phyloP scores from a whole-genome alignment of 2,888 invertebrate species.

The Palloptera scutellata region DNA sequence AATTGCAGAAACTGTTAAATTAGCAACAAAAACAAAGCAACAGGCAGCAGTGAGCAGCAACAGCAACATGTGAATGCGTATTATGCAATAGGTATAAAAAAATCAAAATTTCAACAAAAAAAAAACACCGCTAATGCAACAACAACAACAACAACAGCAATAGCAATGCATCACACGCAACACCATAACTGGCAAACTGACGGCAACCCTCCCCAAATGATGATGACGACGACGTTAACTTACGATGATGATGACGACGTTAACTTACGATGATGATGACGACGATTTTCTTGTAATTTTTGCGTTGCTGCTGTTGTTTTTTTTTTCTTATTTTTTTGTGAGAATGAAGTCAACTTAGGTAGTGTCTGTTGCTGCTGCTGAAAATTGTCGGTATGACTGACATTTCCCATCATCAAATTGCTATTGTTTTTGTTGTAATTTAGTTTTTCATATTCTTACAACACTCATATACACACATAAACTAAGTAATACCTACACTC shows the following conservation, averaged over 20 bases:
- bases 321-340: background rate
- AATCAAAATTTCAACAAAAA: constrained; percentile 3
- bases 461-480: background rate
- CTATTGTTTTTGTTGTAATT: background rate
- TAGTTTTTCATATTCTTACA: background rate
- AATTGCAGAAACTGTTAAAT: background rate
- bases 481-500: background rate
- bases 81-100: background rate
- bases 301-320: background rate
- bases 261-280: background rate
- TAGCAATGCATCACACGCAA: background rate
- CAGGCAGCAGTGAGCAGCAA: background rate
- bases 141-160: background rate
- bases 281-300: background rate
- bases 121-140: background rate
- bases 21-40: background rate
- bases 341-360: background rate
- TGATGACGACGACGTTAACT: background rate
- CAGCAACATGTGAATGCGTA: background rate
- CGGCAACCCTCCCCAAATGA: background rate
- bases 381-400: background rate
- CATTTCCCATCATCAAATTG: constrained; percentile 10
- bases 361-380: background rate
- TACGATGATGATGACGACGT: background rate
- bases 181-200: background rate